These are phyloP conservation scores for Rhinella marina DNA, from an alignment of 2,797 vertebrate genomes.

Conservation along the genomic window DNA sequence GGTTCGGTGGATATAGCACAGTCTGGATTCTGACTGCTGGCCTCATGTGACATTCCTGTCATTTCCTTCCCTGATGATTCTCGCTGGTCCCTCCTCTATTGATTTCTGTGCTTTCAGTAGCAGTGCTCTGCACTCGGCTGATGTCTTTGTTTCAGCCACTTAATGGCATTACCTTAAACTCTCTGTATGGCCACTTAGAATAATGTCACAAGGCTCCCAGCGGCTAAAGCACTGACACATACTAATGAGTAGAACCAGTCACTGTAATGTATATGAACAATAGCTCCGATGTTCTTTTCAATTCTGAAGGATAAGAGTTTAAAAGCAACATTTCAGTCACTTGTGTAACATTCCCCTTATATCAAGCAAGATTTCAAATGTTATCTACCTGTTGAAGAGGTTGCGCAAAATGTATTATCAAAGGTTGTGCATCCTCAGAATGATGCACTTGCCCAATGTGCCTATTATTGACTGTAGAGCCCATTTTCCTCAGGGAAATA, in stretches of 20 bases:
- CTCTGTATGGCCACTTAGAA: neutral
- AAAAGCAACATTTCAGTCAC: too few relatives aligned
- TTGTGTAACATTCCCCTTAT: neutral
- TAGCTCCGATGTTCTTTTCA: neutral
- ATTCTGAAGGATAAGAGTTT: neutral
- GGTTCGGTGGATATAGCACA: neutral
- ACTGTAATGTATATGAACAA: too few relatives aligned
- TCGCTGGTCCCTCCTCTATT: neutral
- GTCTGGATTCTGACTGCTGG: neutral
- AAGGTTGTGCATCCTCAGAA: neutral
- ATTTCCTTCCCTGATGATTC: neutral
- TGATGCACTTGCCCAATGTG: neutral
- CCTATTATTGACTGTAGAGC: neutral
- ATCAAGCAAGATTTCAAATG: too few relatives aligned
- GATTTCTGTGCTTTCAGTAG: constrained; percentile 14
- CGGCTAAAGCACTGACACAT: neutral
- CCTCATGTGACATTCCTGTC: neutral
- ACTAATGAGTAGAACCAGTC: neutral
- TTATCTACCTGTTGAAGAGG: too few relatives aligned
- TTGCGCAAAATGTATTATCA: neutral
- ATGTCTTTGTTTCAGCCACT: constrained; percentile 3
- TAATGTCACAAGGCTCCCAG: neutral
- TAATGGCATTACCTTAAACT: neutral
- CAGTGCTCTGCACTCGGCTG: neutral
- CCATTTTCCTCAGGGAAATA: neutral